These are phyloP conservation scores for Chascanopsetta lugubris DNA, from an alignment of 2,113 vertebrate genomes.

Conservation along the genomic window DNA sequence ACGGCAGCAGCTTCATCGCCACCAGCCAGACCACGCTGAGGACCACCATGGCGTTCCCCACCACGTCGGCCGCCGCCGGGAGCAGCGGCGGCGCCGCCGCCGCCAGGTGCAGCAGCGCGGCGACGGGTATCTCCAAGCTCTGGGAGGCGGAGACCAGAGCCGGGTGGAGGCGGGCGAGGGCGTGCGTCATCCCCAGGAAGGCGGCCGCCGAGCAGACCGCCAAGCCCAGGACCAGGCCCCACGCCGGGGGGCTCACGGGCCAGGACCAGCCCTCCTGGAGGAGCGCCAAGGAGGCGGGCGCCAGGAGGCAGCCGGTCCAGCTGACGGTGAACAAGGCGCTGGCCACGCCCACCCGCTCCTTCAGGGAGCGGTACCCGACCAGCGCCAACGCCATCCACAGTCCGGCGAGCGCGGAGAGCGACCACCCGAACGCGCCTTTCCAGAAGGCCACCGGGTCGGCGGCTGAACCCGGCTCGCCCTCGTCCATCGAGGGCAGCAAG, in stretches of 20 bases:
- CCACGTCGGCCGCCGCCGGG: conserved; percentile 85
- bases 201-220: conserved; percentile 86
- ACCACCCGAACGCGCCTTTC: conserved; percentile 94
- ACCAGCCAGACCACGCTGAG: conserved; percentile 82
- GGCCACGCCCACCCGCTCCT: conserved; percentile 90
- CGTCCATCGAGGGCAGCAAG: conserved; percentile 87
- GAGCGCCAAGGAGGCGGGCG: conserved; percentile 86
- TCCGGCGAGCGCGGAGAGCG: conserved; percentile 90
- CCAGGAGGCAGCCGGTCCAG: conserved; percentile 90
- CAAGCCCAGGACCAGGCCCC: conserved; percentile 86
- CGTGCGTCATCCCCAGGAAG: conserved; percentile 92
- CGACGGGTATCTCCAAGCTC: conserved; percentile 89
- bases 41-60: conserved; percentile 87
- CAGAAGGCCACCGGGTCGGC: conserved; percentile 82
- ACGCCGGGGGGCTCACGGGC: conserved; percentile 85
- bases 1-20: conserved; percentile 73
- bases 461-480: conserved; percentile 66
- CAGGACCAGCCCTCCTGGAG: conserved; percentile 85
- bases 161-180: conserved; percentile 90
- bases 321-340: conserved; percentile 93
- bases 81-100: conserved; percentile 83
- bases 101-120: conserved; percentile 88
- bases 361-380: conserved; percentile 93
- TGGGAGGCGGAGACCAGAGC: conserved; percentile 93
- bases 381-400: conserved; percentile 92